These are phyloP conservation scores for Spialia ferax DNA, from an alignment of 2,888 invertebrate species.

Conservation along the genomic window DNA sequence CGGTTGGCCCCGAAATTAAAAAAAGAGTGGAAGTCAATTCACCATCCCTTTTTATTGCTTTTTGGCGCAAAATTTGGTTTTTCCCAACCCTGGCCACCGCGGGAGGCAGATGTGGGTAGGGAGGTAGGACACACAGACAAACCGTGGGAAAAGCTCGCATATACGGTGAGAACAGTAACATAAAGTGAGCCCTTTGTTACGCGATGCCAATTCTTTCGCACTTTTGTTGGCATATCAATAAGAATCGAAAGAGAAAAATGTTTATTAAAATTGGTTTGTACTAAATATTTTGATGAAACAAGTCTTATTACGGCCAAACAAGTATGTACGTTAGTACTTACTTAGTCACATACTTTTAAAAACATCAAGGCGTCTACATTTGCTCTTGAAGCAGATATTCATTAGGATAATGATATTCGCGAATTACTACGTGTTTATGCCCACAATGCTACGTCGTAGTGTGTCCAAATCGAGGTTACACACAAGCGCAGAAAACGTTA, in stretches of 20 bases:
- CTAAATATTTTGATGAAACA: background rate
- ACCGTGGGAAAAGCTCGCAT: conserved; percentile 80
- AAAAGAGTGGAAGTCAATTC: conserved; percentile 7
- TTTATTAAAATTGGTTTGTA: background rate
- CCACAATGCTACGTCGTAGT: conserved; percentile 77
- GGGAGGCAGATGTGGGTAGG: conserved; percentile 56
- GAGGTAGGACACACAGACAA: conserved; percentile 65
- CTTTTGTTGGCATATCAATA: conserved; percentile 56
- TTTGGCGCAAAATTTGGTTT: conserved; percentile 24
- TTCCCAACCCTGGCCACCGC: conserved; percentile 47
- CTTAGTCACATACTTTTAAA: conserved; percentile 58
- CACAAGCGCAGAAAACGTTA: conserved; percentile 70
- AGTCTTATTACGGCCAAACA: background rate
- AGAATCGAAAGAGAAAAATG: background rate
- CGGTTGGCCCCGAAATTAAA: conserved; percentile 1
- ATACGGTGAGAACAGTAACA: conserved; percentile 69
- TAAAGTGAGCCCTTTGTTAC: conserved; percentile 47
- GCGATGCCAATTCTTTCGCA: conserved; percentile 65
- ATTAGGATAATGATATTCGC: conserved; percentile 84
- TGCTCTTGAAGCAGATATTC: conserved; percentile 65
- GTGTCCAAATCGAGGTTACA: conserved; percentile 85
- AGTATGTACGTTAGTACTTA: background rate
- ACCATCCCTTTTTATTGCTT: background rate
- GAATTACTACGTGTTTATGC: conserved; percentile 82
- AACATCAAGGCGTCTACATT: conserved; percentile 56